phyloP scores from a whole-genome alignment of 2,888 invertebrate species.

The Trissoscelio sp. region DNA sequence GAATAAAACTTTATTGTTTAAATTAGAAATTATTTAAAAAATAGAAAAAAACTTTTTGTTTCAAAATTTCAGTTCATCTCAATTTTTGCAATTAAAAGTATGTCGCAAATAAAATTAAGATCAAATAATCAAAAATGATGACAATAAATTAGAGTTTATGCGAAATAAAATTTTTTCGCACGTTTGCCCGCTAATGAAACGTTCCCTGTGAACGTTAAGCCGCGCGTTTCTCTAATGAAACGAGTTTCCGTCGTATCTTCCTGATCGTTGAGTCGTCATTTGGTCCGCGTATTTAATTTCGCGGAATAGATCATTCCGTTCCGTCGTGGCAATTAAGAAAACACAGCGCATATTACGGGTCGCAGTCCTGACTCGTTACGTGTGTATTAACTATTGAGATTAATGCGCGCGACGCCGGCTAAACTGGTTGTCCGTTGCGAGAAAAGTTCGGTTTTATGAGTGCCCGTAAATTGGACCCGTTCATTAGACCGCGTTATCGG shows the following conservation, averaged over 20 bases:
- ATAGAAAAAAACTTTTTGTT: too few species aligned
- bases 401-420: conserved; percentile 44
- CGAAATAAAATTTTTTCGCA: conserved; percentile 12
- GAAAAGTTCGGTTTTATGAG: conserved; percentile 62
- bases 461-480: conserved; percentile 55
- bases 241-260: conserved; percentile 46
- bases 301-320: conserved; percentile 53
- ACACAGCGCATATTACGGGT: conserved; percentile 48
- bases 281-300: conserved; percentile 40
- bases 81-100: too few species aligned
- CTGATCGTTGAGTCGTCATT: conserved; percentile 49
- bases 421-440: conserved; percentile 53
- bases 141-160: conserved; percentile 1
- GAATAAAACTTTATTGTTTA: too few species aligned
- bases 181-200: conserved; percentile 9
- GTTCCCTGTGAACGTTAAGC: conserved; percentile 5
- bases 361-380: conserved; percentile 38
- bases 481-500: conserved; percentile 59
- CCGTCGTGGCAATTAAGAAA: conserved; percentile 55
- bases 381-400: conserved; percentile 58
- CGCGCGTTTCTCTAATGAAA: conserved; percentile 40
- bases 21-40: too few species aligned
- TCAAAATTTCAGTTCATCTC: too few species aligned
- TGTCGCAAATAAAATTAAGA: too few species aligned
- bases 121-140: neutral